Conservation (phyloP, 1,140 invertebrate genomes). For the Coboldia fuscipes region DNA sequence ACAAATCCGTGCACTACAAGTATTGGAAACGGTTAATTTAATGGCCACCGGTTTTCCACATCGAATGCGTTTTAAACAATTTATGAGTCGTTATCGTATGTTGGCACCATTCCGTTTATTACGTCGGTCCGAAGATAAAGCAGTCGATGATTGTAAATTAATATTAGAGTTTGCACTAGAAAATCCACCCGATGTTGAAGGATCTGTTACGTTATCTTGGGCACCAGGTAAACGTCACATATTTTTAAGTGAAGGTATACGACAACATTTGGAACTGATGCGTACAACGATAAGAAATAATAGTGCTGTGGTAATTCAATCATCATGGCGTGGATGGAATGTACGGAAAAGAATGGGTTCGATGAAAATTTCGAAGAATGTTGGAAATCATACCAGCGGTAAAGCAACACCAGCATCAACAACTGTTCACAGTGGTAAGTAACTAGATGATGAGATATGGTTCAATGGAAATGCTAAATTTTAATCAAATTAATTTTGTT, state of each 20-base stretch:
- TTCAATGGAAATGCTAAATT: too few species aligned
- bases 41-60: constrained; percentile 88
- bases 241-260: constrained; percentile 80
- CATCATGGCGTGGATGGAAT: constrained; percentile 61
- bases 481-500: too few species aligned
- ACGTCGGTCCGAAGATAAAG: constrained; percentile 54
- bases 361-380: constrained; percentile 25
- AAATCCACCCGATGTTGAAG: constrained; percentile 19
- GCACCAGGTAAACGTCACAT: constrained; percentile 83
- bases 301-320: constrained; percentile 57
- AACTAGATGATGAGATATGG: too few species aligned
- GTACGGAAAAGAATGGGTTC: constrained; percentile 45
- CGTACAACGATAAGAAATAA: constrained; percentile 50
- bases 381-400: too few species aligned
- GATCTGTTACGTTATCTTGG: constrained; percentile 23
- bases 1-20: constrained; percentile 72
- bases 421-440: too few species aligned
- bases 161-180: constrained; percentile 42
- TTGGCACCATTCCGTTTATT: constrained; percentile 56
- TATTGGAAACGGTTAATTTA: constrained; percentile 84
- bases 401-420: too few species aligned
- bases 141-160: constrained; percentile 54
- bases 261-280: constrained; percentile 68
- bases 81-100: constrained; percentile 64
- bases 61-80: constrained; percentile 87